Percentiles rank a stretch among this genome's conserved stretches.
Evolutionary conservation across 2,797 vertebrate species (phyloP).

Genomic region (Ambastaia sidthimunki): DNA sequence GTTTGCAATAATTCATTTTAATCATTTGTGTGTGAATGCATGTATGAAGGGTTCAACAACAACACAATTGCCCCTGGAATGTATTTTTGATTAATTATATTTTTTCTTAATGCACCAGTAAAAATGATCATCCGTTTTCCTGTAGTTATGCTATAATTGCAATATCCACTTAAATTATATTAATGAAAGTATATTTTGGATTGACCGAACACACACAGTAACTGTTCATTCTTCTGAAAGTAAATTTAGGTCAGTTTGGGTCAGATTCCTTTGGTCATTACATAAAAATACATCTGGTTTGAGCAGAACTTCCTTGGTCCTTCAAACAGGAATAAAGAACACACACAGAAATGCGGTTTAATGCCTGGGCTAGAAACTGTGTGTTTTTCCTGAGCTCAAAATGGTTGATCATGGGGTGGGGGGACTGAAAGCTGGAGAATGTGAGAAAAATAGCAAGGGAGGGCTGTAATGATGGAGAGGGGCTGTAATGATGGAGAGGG

Average conservation of each 20-base stretch:
- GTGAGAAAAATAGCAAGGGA: slow-evolving; percentile 28
- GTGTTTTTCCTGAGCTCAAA: slow-evolving; percentile 68
- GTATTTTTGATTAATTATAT: slow-evolving; percentile 28
- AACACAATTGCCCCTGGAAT: slow-evolving; percentile 32
- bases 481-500: slow-evolving; percentile 36
- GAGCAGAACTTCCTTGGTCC: slow-evolving; percentile 68
- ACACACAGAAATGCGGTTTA: slow-evolving; percentile 68
- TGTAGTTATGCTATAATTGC: slow-evolving; percentile 10
- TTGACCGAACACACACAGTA: slow-evolving; percentile 28
- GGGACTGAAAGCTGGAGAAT: slow-evolving; percentile 10
- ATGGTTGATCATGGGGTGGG: slow-evolving; percentile 35
- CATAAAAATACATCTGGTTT: slow-evolving; percentile 74
- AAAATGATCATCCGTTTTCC: background rate
- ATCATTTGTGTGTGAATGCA: slow-evolving; percentile 30
- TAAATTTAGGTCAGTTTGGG: slow-evolving; percentile 67
- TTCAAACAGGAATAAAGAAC: slow-evolving; percentile 66
- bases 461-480: slow-evolving; percentile 32
- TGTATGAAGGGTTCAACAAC: slow-evolving; percentile 44
- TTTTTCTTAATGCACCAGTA: background rate
- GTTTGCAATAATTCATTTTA: slow-evolving; percentile 56
- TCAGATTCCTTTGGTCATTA: slow-evolving; percentile 62
- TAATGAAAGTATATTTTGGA: slow-evolving; percentile 7
- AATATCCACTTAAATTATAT: background rate
- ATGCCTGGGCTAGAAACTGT: slow-evolving; percentile 72
- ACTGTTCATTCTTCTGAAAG: slow-evolving; percentile 56